A percentile compares a stretch with the other conserved stretches of the same genome.
Evolutionary conservation across 92 coral and sea anemone species (phyloP).

Genomic region (Desmophyllum pertusum): DNA sequence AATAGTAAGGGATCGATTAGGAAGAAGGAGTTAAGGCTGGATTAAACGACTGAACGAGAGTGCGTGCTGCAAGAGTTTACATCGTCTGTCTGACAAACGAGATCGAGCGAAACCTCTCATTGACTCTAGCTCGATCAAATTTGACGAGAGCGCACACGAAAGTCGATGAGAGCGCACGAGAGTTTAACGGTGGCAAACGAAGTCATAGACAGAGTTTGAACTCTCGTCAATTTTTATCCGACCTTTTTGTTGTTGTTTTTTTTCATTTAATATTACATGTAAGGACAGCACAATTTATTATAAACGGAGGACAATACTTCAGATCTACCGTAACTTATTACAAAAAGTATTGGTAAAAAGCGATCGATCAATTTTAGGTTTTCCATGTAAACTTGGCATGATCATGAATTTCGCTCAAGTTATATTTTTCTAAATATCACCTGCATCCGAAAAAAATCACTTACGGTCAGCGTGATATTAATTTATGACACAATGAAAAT

Average conservation of each 20-base stretch:
- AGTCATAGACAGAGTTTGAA: background rate
- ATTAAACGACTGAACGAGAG: no score
- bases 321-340: background rate
- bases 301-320: background rate
- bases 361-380: no score
- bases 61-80: background rate
- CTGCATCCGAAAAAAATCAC: background rate
- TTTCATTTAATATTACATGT: no score
- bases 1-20: background rate
- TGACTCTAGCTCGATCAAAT: background rate
- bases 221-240: background rate
- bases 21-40: no score
- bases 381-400: no score
- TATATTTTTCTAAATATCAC: background rate
- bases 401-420: background rate
- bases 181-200: no score
- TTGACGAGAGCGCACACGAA: background rate
- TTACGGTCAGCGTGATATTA: background rate
- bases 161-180: background rate
- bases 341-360: no score
- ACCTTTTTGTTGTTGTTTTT: no score
- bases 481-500: background rate
- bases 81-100: no score
- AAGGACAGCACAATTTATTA: background rate
- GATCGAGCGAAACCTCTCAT: background rate